Evolutionary conservation across 2,888 invertebrate genomes (phyloP).

Genomic region (Harpagoxenus sublaevis): DNA sequence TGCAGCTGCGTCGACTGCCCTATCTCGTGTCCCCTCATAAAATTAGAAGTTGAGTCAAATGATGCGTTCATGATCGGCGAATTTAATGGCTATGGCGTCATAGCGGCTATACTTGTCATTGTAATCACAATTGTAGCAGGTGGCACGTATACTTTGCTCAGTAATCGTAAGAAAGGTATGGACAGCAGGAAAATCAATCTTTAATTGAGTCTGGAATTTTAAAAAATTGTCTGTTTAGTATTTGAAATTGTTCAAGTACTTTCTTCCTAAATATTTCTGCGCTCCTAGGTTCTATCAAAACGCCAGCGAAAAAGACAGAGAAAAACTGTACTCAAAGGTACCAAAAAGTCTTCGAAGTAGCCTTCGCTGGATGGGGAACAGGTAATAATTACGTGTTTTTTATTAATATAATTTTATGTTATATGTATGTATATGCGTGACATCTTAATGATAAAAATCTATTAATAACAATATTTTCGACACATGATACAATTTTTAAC

Average conservation of each 20-base stretch:
- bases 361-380: conserved; percentile 86
- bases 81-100: conserved; percentile 90
- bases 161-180: conserved; percentile 33
- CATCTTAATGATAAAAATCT: neutral
- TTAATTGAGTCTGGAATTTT: neutral
- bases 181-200: conserved; percentile 1
- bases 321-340: conserved; percentile 63
- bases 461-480: neutral
- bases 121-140: conserved; percentile 84
- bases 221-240: neutral
- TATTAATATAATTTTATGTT: neutral
- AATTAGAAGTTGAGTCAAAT: conserved; percentile 85
- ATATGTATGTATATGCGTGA: neutral
- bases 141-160: conserved; percentile 57
- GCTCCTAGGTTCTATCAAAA: neutral
- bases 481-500: neutral
- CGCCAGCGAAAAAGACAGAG: fast-evolving
- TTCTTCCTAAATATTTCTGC: neutral
- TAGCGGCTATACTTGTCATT: conserved; percentile 88
- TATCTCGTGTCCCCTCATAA: conserved; percentile 88
- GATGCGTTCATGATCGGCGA: conserved; percentile 88
- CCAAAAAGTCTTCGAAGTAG: conserved; percentile 81
- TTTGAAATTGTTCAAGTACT: neutral
- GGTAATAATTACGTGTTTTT: conserved; percentile 81
- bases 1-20: conserved; percentile 94